These are phyloP conservation scores for Anadara kagoshimensis DNA, from an alignment of 1,140 invertebrate genomes.

Conservation along the genomic window DNA sequence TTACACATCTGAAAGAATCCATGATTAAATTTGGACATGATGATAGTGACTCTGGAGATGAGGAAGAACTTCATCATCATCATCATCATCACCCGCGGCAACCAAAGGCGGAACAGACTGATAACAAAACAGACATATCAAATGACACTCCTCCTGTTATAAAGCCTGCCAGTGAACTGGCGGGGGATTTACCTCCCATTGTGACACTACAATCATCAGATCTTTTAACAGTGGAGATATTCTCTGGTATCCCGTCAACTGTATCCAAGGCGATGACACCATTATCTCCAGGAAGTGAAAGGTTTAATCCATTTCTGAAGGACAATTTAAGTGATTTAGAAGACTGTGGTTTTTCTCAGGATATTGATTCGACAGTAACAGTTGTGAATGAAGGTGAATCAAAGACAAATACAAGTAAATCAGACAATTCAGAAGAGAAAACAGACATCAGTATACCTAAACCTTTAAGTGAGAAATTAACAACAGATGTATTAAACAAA, in stretches of 20 bases:
- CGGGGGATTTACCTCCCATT: slow-evolving; percentile 55
- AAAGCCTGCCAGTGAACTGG: slow-evolving; percentile 11
- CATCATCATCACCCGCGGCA: neutral
- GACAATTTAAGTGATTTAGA: slow-evolving; percentile 21
- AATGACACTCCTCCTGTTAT: slow-evolving; percentile 28
- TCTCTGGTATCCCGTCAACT: slow-evolving; percentile 20
- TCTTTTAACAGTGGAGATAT: slow-evolving; percentile 51
- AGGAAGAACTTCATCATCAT: neutral
- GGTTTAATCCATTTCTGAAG: slow-evolving; percentile 40
- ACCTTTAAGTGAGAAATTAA: slow-evolving; percentile 5
- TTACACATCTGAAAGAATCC: neutral
- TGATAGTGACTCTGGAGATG: neutral
- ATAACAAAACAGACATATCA: neutral
- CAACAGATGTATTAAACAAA: neutral
- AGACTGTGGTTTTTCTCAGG: slow-evolving; percentile 7
- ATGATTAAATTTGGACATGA: neutral
- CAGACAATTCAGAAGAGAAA: neutral
- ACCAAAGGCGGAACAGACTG: no score
- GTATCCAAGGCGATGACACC: neutral
- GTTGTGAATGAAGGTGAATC: no score
- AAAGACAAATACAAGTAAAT: neutral
- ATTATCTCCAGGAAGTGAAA: neutral
- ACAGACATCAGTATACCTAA: neutral
- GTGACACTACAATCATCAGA: slow-evolving; percentile 56
- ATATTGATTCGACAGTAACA: neutral